These are phyloP conservation scores for Macrostomum cliftonense DNA, from an alignment of 2,888 invertebrate species.

Conservation along the genomic window DNA sequence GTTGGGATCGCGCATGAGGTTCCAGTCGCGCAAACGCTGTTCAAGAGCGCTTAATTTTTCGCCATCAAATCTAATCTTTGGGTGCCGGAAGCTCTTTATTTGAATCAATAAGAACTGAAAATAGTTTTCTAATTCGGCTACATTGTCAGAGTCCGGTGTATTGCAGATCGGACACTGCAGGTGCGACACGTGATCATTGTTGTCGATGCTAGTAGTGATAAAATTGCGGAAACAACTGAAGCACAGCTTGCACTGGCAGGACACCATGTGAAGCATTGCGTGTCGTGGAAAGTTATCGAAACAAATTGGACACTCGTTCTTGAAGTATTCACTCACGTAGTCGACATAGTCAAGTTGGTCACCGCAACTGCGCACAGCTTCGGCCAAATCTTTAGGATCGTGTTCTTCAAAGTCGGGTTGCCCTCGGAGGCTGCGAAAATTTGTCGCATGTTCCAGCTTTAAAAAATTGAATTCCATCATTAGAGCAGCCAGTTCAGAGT, in stretches of 20 bases:
- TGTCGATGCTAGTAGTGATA: constrained; percentile 69
- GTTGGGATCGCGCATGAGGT: constrained; percentile 72
- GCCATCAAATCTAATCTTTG: constrained; percentile 42
- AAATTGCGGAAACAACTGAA: constrained; percentile 75
- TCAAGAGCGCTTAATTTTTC: constrained; percentile 75
- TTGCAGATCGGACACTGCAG: constrained; percentile 80
- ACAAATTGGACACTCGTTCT: constrained; percentile 79
- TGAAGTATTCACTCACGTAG: constrained; percentile 60
- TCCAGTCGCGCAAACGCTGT: constrained; percentile 68
- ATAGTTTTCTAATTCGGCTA: constrained; percentile 60
- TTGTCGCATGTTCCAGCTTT: too few species aligned
- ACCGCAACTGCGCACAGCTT: constrained; percentile 65
- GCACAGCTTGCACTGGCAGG: constrained; percentile 45
- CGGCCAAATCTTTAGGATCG: constrained; percentile 54
- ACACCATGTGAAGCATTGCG: constrained; percentile 35
- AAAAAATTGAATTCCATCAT: too few species aligned
- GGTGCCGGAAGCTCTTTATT: too few species aligned
- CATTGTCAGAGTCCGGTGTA: constrained; percentile 54
- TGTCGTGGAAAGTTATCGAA: constrained; percentile 54
- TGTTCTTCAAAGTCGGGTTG: constrained; percentile 42
- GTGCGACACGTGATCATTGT: constrained; percentile 55
- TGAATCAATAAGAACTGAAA: constrained; percentile 52
- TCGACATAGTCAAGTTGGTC: constrained; percentile 43
- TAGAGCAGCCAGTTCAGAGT: too few species aligned
- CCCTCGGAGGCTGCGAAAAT: too few species aligned